These are phyloP conservation scores for Echinometra lucunter DNA, from an alignment of 53 echinoderm and acorn worm genomes.

Conservation along the genomic window DNA sequence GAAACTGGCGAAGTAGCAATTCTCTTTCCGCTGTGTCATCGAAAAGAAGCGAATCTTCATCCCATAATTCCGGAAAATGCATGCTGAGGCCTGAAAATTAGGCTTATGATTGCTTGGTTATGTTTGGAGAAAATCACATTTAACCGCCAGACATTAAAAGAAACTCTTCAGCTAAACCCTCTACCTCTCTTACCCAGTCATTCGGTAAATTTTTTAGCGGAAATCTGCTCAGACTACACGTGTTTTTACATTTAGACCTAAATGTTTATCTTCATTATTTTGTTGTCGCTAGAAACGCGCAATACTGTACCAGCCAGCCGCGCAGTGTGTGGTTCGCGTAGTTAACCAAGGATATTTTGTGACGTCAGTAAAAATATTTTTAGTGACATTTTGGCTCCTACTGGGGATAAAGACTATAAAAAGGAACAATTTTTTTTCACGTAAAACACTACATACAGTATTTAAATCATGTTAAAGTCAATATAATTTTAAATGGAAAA, in stretches of 20 bases:
- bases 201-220: not conserved
- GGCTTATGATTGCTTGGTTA: too few species aligned
- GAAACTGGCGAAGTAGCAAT: conserved; percentile 40
- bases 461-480: too few species aligned
- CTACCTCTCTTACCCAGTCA: not conserved
- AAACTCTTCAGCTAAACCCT: not conserved
- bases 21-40: conserved; percentile 59
- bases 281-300: not conserved
- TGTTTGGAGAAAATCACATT: not conserved
- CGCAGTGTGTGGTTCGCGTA: not conserved
- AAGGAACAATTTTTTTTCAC: too few species aligned
- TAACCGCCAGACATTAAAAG: not conserved
- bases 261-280: not conserved
- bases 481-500: too few species aligned
- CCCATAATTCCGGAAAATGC: conserved; percentile 50
- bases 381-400: too few species aligned
- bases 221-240: not conserved
- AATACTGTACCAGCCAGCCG: too few species aligned
- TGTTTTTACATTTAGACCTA: too few species aligned
- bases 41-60: conserved; percentile 42
- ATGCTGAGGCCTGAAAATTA: not conserved
- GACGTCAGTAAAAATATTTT: not conserved
- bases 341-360: not conserved
- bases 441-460: too few species aligned
- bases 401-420: too few species aligned